Evolutionary conservation across 2,797 vertebrate species (phyloP).

Genomic region (Macropodus opercularis): DNA sequence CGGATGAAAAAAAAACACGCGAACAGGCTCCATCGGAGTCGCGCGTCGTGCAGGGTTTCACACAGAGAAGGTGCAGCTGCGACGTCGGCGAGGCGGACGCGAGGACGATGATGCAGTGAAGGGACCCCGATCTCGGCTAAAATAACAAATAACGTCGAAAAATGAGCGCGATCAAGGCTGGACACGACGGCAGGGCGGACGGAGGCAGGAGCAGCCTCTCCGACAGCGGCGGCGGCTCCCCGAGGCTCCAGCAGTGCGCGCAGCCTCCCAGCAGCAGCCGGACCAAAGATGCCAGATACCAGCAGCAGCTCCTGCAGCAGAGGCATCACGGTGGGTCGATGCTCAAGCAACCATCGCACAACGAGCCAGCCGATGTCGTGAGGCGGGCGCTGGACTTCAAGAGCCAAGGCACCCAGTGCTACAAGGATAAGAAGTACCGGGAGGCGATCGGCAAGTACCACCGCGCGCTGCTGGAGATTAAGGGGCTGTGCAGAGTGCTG

Average conservation of each 20-base stretch:
- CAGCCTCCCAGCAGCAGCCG: conserved; percentile 72
- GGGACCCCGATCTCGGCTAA: background rate
- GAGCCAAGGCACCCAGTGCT: conserved; percentile 95
- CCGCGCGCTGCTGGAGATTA: conserved; percentile 96
- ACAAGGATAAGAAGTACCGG: conserved; percentile 99
- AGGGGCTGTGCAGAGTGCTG: conserved; percentile 88
- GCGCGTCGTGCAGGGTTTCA: conserved; percentile 53
- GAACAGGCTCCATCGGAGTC: conserved; percentile 30
- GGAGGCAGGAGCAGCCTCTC: conserved; percentile 54
- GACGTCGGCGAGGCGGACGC: conserved; percentile 52
- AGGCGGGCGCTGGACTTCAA: conserved; percentile 94
- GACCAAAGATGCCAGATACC: conserved; percentile 73
- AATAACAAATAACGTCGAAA: conserved; percentile 23
- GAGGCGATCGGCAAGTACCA: conserved; percentile 99
- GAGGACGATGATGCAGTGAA: conserved; percentile 64
- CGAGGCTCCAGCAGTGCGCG: conserved; percentile 71
- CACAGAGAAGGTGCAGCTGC: conserved; percentile 64
- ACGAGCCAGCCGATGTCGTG: conserved; percentile 87
- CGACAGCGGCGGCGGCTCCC: conserved; percentile 63
- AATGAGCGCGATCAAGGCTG: conserved; percentile 73
- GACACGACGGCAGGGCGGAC: conserved; percentile 72
- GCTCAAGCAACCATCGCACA: conserved; percentile 75
- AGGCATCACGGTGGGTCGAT: conserved; percentile 73
- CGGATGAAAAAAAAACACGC: conserved; percentile 47
- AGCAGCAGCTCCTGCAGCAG: conserved; percentile 70